Evolutionary conservation across 2,113 vertebrate genomes (phyloP).

Genomic region (Rhabdornis inornatus): DNA sequence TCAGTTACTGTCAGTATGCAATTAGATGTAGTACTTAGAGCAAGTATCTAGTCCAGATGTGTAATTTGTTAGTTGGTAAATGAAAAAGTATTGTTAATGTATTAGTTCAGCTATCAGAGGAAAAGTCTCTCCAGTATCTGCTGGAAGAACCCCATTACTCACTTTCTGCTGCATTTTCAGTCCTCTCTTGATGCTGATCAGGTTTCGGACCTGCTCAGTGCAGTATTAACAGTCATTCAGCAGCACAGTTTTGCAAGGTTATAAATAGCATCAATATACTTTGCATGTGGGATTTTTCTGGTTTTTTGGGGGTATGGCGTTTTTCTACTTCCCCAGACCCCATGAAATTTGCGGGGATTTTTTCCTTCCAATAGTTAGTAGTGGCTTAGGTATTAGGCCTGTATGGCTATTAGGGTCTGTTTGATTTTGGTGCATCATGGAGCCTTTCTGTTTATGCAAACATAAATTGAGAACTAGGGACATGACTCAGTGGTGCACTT

Average conservation of each 20-base stretch:
- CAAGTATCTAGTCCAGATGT: background rate
- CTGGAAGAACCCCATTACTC: conserved; percentile 64
- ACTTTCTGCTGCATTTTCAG: conserved; percentile 68
- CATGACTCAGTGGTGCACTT: background rate
- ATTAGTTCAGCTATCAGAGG: background rate
- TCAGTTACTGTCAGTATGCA: background rate
- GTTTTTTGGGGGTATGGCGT: accelerated
- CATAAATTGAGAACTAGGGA: background rate
- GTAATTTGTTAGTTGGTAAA: conserved; percentile 55
- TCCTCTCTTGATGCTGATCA: conserved; percentile 60
- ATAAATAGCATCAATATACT: background rate
- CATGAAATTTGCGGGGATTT: background rate
- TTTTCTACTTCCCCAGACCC: background rate
- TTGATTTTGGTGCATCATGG: background rate
- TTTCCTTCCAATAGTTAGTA: background rate
- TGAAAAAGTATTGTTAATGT: background rate
- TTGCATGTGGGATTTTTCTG: background rate
- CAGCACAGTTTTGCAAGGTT: background rate
- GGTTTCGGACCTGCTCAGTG: conserved; percentile 68
- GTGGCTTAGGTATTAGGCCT: background rate
- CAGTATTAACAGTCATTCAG: conserved; percentile 55
- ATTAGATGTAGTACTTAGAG: background rate
- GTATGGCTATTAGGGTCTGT: background rate
- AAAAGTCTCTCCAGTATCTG: background rate
- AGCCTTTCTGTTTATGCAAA: background rate